Evolutionary conservation across 2,113 vertebrate genomes (phyloP).

Genomic region (Thomomys bottae): DNA sequence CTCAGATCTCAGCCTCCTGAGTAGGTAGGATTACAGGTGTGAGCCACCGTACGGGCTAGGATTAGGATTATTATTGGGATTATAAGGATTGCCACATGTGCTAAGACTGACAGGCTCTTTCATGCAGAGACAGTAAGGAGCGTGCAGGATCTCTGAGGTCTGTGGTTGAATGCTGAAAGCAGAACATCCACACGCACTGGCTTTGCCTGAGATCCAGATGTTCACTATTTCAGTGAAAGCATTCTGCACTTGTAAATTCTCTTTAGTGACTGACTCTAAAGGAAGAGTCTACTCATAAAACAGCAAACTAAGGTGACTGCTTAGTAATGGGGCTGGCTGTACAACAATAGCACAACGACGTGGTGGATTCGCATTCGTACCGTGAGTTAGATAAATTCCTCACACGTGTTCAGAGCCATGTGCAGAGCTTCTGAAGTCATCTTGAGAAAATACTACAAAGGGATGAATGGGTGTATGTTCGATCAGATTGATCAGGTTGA

Average conservation of each 20-base stretch:
- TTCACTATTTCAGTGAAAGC: constrained; percentile 35
- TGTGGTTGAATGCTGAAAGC: not conserved
- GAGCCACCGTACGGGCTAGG: too few relatives aligned
- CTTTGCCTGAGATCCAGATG: not conserved
- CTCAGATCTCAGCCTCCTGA: too few relatives aligned
- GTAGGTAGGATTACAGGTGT: too few relatives aligned
- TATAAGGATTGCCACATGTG: too few relatives aligned
- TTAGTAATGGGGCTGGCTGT: constrained; percentile 50
- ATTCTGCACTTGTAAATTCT: not conserved
- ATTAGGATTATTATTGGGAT: too few relatives aligned
- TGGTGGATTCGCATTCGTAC: constrained; percentile 57
- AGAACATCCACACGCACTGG: not conserved
- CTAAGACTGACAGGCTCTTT: not conserved
- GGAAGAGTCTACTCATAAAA: not conserved
- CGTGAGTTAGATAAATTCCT: constrained; percentile 72
- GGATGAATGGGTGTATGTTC: not conserved
- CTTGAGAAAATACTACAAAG: not conserved
- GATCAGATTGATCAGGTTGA: not conserved
- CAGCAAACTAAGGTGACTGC: constrained; percentile 54
- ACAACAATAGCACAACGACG: constrained; percentile 65
- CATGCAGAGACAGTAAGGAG: not conserved
- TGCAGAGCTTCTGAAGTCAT: constrained; percentile 53
- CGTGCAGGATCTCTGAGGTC: not conserved
- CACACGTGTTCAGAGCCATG: constrained; percentile 52
- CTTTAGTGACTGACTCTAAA: constrained; percentile 54